Conservation (phyloP, 2,113 vertebrate species). For the Equus quagga region DNA sequence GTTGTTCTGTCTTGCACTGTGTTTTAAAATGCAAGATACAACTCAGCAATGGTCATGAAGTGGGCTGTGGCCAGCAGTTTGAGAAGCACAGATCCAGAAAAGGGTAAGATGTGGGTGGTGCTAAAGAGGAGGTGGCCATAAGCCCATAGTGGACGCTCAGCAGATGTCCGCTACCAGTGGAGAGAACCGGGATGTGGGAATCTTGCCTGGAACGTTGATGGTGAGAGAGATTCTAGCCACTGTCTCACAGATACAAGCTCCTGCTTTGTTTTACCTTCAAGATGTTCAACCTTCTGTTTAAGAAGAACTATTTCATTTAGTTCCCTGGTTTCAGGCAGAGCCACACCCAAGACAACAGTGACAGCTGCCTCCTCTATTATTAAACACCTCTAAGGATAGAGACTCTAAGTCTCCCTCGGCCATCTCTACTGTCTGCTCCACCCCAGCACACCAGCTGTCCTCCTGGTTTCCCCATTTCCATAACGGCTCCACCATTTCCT, state of each 20-base stretch:
- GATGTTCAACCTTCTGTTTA: background rate
- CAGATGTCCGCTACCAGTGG: background rate
- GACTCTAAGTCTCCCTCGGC: background rate
- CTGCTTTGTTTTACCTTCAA: slow-evolving; percentile 12
- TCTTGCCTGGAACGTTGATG: background rate
- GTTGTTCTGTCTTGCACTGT: too few species aligned
- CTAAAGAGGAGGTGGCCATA: background rate
- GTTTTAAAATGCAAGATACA: background rate
- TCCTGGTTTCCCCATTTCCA: background rate
- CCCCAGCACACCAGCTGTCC: slow-evolving; percentile 57
- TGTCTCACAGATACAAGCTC: background rate
- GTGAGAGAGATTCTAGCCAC: background rate
- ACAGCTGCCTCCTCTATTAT: slow-evolving; percentile 79
- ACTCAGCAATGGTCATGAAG: background rate
- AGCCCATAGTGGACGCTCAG: background rate
- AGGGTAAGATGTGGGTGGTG: background rate
- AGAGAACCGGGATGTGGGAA: background rate
- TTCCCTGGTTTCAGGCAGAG: slow-evolving; percentile 34
- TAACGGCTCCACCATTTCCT: background rate
- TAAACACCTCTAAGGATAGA: slow-evolving; percentile 69
- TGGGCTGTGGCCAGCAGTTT: background rate
- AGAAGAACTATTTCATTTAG: background rate
- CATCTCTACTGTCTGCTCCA: slow-evolving; percentile 40
- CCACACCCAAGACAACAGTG: slow-evolving; percentile 18
- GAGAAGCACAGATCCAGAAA: background rate